Conservation (phyloP, 2,113 vertebrate genomes). For the Gymnarchus niloticus region DNA sequence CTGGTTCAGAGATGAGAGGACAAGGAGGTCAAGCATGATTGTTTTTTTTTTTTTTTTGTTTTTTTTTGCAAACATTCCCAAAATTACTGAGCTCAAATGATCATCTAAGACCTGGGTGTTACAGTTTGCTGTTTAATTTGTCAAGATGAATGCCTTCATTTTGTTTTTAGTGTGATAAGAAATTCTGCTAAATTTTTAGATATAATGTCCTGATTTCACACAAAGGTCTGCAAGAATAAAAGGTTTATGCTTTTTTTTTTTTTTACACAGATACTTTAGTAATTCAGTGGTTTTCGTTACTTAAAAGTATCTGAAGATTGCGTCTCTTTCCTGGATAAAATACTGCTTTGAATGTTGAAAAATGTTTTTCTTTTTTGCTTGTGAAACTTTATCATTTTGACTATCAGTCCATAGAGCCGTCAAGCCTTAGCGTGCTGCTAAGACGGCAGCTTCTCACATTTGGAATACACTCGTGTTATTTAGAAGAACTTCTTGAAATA, state of each 20-base stretch:
- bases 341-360: neutral
- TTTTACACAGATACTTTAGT: neutral
- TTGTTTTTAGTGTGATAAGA: too few relatives aligned
- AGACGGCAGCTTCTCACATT: conserved; percentile 1
- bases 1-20: neutral
- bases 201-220: neutral
- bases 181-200: too few relatives aligned
- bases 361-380: neutral
- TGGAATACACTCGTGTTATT: conserved; percentile 20
- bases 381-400: neutral
- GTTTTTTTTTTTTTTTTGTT: neutral
- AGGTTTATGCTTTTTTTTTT: neutral
- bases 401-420: neutral
- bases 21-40: neutral
- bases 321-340: neutral
- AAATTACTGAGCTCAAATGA: neutral
- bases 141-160: neutral
- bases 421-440: neutral
- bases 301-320: neutral
- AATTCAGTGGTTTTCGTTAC: neutral
- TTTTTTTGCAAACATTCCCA: neutral
- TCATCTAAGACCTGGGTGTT: neutral
- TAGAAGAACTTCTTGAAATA: conserved; percentile 18
- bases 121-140: neutral
- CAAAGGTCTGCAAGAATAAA: neutral